These are phyloP conservation scores for Misgurnus anguillicaudatus DNA, from an alignment of 2,113 vertebrate genomes.

Conservation along the genomic window DNA sequence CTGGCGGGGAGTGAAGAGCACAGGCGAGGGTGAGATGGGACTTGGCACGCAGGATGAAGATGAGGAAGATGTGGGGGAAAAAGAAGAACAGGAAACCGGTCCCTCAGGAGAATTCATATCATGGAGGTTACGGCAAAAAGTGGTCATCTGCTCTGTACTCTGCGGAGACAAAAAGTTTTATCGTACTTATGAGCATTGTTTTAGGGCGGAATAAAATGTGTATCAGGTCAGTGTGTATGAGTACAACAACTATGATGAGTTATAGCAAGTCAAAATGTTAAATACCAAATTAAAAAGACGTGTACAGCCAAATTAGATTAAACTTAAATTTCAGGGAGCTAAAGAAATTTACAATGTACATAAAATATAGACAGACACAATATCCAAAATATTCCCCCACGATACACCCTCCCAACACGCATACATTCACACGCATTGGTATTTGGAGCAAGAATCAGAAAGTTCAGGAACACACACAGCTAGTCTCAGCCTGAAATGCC, in stretches of 20 bases:
- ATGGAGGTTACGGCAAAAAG: constrained; percentile 86
- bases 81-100: constrained; percentile 66
- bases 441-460: neutral
- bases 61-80: constrained; percentile 55
- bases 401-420: neutral
- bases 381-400: neutral
- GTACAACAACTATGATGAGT: too few species aligned
- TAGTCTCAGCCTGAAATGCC: neutral
- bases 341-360: too few species aligned
- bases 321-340: too few species aligned
- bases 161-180: constrained; percentile 57
- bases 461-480: constrained; percentile 9
- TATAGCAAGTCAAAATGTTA: too few species aligned
- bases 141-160: constrained; percentile 86
- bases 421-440: neutral
- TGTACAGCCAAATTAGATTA: too few species aligned
- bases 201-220: too few species aligned
- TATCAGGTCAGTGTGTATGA: too few species aligned
- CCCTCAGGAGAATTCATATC: constrained; percentile 85
- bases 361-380: too few species aligned
- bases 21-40: constrained; percentile 80
- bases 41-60: constrained; percentile 75
- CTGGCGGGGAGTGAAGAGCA: constrained; percentile 80
- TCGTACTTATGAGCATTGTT: too few species aligned
- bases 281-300: too few species aligned